Conservation (phyloP, 2,888 invertebrate genomes). For the Melieria crassipennis region DNA sequence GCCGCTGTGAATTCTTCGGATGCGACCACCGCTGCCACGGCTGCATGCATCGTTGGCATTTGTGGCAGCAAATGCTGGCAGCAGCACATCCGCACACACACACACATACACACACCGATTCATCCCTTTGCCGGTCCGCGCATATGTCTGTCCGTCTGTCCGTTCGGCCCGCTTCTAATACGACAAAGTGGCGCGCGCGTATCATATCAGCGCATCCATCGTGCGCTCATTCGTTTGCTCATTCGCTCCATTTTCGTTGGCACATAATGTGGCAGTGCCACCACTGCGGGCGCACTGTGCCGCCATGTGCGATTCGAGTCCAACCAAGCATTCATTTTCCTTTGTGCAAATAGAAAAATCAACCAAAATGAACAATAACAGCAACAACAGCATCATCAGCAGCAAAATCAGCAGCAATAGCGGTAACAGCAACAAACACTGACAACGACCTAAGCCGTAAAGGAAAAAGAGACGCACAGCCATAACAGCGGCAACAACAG, state of each 20-base stretch:
- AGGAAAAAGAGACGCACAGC: not conserved
- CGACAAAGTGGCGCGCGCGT: constrained; percentile 12
- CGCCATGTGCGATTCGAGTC: constrained; percentile 37
- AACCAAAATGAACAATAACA: constrained; percentile 31
- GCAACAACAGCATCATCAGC: constrained; percentile 6
- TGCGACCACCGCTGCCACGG: constrained; percentile 6
- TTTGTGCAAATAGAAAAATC: constrained; percentile 43
- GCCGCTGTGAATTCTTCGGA: constrained; percentile 8
- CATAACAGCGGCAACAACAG: not conserved
- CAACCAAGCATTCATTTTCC: constrained; percentile 42
- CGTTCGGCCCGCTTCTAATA: too few relatives aligned
- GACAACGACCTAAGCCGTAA: not conserved
- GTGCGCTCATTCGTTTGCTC: constrained; percentile 8
- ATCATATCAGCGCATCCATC: constrained; percentile 23
- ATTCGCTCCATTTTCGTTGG: constrained; percentile 11
- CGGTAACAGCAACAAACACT: not conserved
- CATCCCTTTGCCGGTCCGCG: not conserved
- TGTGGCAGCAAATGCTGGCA: constrained; percentile 10
- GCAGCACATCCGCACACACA: not conserved
- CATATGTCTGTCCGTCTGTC: too few relatives aligned
- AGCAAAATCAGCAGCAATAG: not conserved
- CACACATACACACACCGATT: not conserved
- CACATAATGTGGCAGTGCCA: too few relatives aligned
- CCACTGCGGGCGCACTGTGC: not conserved
- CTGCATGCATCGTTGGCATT: not conserved